phyloP scores from a whole-genome alignment of 2,797 vertebrate genomes.

The Champsocephalus gunnari region DNA sequence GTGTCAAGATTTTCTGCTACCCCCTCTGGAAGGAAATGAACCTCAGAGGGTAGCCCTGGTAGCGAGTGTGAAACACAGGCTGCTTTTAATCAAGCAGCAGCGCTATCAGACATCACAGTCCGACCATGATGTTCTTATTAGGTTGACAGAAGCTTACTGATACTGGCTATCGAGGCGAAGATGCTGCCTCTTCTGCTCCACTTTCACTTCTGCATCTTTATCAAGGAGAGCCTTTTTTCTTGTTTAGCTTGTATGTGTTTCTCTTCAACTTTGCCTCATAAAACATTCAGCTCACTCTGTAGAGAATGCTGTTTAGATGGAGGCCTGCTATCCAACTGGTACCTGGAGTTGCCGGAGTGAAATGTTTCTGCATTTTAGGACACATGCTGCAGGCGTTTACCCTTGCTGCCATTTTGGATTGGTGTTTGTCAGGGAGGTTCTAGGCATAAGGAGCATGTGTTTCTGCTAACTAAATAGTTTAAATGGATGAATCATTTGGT shows the following conservation, averaged over 20 bases:
- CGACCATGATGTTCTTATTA: slow-evolving; percentile 75
- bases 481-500: slow-evolving; percentile 20
- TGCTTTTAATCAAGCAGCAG: slow-evolving; percentile 76
- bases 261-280: slow-evolving; percentile 48
- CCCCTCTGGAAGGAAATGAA: slow-evolving; percentile 72
- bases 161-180: slow-evolving; percentile 36
- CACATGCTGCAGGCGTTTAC: slow-evolving; percentile 1
- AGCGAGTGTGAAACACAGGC: slow-evolving; percentile 42
- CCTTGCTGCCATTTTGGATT: not conserved
- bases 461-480: not conserved
- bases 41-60: slow-evolving; percentile 47
- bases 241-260: slow-evolving; percentile 24
- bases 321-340: slow-evolving; percentile 51
- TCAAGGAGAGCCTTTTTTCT: slow-evolving; percentile 37
- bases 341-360: slow-evolving; percentile 49
- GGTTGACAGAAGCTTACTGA: slow-evolving; percentile 64
- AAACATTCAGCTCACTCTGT: slow-evolving; percentile 49
- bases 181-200: slow-evolving; percentile 36
- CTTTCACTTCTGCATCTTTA: slow-evolving; percentile 52
- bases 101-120: slow-evolving; percentile 69
- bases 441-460: not conserved
- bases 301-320: slow-evolving; percentile 49
- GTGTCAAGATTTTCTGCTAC: slow-evolving; percentile 63
- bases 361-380: slow-evolving; percentile 36
- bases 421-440: slow-evolving; percentile 19